Evolutionary conservation across 2,797 vertebrate species (phyloP).

Genomic region (Squalus acanthias): DNA sequence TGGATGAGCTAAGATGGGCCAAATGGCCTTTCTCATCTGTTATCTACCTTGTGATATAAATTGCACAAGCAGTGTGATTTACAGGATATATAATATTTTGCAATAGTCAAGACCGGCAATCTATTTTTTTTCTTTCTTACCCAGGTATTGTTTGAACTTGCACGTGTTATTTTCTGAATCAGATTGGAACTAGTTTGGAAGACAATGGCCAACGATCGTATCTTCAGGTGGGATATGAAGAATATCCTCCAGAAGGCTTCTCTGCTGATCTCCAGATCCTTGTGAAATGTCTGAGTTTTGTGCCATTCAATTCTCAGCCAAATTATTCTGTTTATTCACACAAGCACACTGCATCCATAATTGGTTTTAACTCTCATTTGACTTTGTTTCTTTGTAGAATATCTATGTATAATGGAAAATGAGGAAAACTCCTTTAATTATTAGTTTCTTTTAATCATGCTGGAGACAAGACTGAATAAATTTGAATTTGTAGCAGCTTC

Average conservation of each 20-base stretch:
- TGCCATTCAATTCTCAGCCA: background rate
- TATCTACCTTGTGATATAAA: background rate
- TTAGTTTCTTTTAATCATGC: background rate
- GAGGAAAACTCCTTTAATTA: background rate
- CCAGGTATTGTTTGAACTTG: conserved; percentile 93
- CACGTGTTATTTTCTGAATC: conserved; percentile 80
- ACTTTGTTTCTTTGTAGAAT: background rate
- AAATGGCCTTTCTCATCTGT: background rate
- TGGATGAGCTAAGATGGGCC: background rate
- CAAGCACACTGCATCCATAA: background rate
- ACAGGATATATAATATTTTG: background rate
- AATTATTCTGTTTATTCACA: conserved; percentile 13
- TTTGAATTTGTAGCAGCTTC: background rate
- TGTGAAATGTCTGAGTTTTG: background rate
- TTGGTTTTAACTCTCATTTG: background rate
- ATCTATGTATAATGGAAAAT: background rate
- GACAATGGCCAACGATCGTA: background rate
- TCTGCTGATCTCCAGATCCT: background rate
- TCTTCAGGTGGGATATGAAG: background rate
- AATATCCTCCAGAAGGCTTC: background rate
- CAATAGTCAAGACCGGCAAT: background rate
- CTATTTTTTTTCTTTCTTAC: conserved; percentile 41
- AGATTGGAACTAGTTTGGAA: background rate
- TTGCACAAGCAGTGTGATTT: background rate
- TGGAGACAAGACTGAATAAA: conserved; percentile 17